Evolutionary conservation across 2,113 vertebrate species (phyloP).

Genomic region (Donacobius atricapilla): DNA sequence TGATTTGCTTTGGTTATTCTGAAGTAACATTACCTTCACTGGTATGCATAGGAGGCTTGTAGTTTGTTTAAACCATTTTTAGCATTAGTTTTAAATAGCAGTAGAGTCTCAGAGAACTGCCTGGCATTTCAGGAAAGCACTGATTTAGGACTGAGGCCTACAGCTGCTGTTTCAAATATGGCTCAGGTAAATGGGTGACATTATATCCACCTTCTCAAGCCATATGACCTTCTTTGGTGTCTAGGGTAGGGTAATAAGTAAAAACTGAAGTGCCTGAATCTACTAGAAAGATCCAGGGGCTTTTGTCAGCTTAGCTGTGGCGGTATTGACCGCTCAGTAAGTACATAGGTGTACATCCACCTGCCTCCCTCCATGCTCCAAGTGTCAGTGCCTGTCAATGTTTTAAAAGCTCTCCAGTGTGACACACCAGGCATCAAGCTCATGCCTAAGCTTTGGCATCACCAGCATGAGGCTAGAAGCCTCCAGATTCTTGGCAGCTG

Average conservation of each 20-base stretch:
- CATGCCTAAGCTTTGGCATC: background rate
- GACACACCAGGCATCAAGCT: background rate
- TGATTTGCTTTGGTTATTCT: background rate
- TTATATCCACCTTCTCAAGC: background rate
- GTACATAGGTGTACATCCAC: background rate
- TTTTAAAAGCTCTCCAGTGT: background rate
- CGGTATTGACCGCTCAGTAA: accelerated
- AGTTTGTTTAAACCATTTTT: background rate
- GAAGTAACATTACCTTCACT: background rate
- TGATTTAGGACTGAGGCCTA: background rate
- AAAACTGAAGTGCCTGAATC: background rate
- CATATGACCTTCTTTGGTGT: background rate
- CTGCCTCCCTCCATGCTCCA: background rate
- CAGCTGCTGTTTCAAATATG: background rate
- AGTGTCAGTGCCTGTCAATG: background rate
- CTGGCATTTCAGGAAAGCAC: no score
- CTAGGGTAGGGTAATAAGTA: background rate
- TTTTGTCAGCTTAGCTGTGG: background rate
- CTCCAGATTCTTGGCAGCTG: background rate
- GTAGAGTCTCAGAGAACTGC: background rate
- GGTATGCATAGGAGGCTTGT: background rate
- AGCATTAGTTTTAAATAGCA: background rate
- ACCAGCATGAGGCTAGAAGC: background rate
- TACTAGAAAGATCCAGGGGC: background rate
- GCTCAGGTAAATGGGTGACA: background rate